phyloP scores from a whole-genome alignment of 1,140 invertebrate genomes.

The Zaprionus africanus region DNA sequence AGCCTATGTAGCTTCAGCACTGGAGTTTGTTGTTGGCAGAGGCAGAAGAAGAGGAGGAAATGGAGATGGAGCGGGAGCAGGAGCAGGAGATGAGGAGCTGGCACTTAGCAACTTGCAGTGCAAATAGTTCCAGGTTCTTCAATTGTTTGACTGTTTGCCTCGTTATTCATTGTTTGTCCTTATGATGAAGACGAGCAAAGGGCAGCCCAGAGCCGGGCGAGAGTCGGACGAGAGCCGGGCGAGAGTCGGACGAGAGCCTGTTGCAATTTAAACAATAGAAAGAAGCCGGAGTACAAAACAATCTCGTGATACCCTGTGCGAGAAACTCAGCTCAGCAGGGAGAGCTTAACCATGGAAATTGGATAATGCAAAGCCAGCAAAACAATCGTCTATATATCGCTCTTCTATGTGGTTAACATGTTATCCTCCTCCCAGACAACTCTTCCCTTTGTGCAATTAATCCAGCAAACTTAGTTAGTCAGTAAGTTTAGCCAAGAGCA shows the following conservation, averaged over 20 bases:
- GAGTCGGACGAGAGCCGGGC: not conserved
- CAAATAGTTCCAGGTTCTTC: conserved; percentile 58
- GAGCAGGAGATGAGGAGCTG: not conserved
- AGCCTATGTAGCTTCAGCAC: conserved; percentile 28
- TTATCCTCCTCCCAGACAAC: not conserved
- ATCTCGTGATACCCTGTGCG: conserved; percentile 35
- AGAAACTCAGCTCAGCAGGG: not conserved
- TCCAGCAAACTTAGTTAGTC: not conserved
- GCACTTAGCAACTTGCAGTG: conserved; percentile 55
- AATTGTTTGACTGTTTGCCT: conserved; percentile 50
- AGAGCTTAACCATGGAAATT: not conserved
- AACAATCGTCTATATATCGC: too few species aligned
- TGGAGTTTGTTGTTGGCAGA: conserved; percentile 47
- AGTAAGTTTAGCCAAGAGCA: not conserved
- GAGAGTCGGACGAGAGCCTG: conserved; percentile 10
- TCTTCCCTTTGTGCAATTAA: not conserved
- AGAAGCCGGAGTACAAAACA: conserved; percentile 67
- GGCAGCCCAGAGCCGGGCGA: not conserved
- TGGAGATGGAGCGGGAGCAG: too few species aligned
- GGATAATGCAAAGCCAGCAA: too few species aligned
- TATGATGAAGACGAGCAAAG: conserved; percentile 63
- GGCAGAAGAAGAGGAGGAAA: too few species aligned
- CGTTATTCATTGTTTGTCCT: conserved; percentile 69
- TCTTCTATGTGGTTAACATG: too few species aligned
- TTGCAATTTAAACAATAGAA: conserved; percentile 70